Evolutionary conservation across 2,888 invertebrate genomes (phyloP), one percentile per base, ranked within the genome.

Genomic region (Sceliomorpha sp.): DNA sequence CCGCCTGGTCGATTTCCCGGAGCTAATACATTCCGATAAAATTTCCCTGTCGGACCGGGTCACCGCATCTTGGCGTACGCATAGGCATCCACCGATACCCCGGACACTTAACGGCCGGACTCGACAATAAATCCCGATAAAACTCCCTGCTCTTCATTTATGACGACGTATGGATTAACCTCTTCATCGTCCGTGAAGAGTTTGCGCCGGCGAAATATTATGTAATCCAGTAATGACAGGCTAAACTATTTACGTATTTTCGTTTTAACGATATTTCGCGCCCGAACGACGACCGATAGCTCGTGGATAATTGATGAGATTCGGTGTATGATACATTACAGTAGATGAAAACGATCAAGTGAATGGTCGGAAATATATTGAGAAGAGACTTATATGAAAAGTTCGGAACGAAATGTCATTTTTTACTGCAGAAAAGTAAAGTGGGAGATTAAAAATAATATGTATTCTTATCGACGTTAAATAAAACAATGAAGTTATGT

Each of bases 21-120:
- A 73, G 76, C 76, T 77, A 77, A 81, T 82, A 82, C 82, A 82
- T 78, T 79, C 74, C 76, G 75, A 79, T 79, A 74, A 81, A 79
- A 80, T 80, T 81, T 77, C 72, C 71, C 75, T 55, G 44, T 47
- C 53, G 34, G 45, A 17, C 55, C 36, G 45, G 51, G 31, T 42
- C 37, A 42, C 29, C 40, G 51, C 39, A 31, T 47, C 50, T 40
- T 27, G 44, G 31, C 37, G 13, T 47, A 34, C 42, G 50, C 56
- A 59, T 40, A 26, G 27, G 36, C 40, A 31, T 50, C 12, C 39
- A 37, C 47, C 29, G 20, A 20, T 5, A 45, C 53, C 40, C 37
- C 45, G 32, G 64, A 26, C 44, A 37, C 62, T 53, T 45, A 44
- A 34, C 62, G 17, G 20, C 39, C 34, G 15, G 32, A 53, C 48